phyloP scores from a whole-genome alignment of 2,797 vertebrate species.

The Melanotaenia maccullochi region DNA sequence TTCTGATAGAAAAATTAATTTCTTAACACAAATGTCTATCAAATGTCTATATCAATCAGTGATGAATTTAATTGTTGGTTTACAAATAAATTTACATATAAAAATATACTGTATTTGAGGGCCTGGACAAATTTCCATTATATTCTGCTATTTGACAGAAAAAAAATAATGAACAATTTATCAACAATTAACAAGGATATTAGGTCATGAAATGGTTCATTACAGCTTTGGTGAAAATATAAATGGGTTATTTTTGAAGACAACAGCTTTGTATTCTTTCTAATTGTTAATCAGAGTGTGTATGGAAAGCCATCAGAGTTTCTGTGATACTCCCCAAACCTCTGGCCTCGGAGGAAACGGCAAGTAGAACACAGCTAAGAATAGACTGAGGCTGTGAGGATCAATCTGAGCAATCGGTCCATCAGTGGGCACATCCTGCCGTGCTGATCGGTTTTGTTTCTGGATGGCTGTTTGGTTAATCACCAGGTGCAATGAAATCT shows the following conservation, averaged over 20 bases:
- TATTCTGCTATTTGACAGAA: not conserved
- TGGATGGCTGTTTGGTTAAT: slow-evolving; percentile 74
- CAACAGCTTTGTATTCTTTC: slow-evolving; percentile 11
- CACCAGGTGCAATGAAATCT: slow-evolving; percentile 79
- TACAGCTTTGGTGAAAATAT: not conserved
- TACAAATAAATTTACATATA: not conserved
- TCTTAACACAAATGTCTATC: not conserved
- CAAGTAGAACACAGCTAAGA: slow-evolving; percentile 42
- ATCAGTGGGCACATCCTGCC: slow-evolving; percentile 64
- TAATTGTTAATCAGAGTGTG: slow-evolving; percentile 16
- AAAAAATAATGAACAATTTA: too few species aligned
- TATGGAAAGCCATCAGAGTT: slow-evolving; percentile 9
- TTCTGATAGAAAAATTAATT: not conserved
- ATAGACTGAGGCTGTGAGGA: slow-evolving; percentile 53
- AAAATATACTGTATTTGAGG: not conserved
- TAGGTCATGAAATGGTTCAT: not conserved
- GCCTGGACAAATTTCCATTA: not conserved
- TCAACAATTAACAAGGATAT: too few species aligned
- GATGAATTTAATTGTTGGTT: not conserved
- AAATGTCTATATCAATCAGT: not conserved
- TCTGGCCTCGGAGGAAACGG: slow-evolving; percentile 38
- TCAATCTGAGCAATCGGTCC: slow-evolving; percentile 55
- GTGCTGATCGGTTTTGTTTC: slow-evolving; percentile 67
- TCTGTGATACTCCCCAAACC: slow-evolving; percentile 37
- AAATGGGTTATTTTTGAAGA: not conserved